Base-by-base conservation (phyloP, 2,888 invertebrate species). In the Euplagia quadripunctaria region DNA sequence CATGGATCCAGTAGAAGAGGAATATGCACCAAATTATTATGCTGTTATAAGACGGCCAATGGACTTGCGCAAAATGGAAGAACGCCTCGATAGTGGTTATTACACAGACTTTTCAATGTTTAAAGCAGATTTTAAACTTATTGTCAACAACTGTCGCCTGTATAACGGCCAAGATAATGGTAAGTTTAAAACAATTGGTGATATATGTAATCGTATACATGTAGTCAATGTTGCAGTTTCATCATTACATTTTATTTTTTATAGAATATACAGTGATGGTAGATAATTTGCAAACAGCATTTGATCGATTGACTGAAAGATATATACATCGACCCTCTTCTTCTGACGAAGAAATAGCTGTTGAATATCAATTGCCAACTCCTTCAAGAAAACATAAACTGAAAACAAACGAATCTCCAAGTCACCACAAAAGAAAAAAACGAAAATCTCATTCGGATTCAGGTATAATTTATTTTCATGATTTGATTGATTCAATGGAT, bases 141-240 rank as follows among this genome's bases (percentile, higher is more conserved):
- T 99, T 88, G 98, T 99, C 12, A 98, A 98, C 87, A 99, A 99
- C 91, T 99, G 99, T 91, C 96, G 98, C 70, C 96, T 98, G 71
- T 99, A 99, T 91, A 99, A 99, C 96, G 99, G 99, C 72, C 98
- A 98, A 84, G 98, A 98, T 87, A 99, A 98, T 96, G 99, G 99
- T 99, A 91, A 42, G 81, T 75, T 61, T 31, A 1, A 61, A 41
- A n/a, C 0, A 55, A 70, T 69, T 7, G 43, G 41, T 31, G 14
- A 65, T 66, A 46, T 43, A 68, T 0, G 66, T 17, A 14, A n/a
- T 11, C 11, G 4, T 8, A 4, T 43, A 42, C 42, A n/a, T 42
- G 31, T 9, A 64, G 16, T 11, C 17, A 43, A 42, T 43, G n/a
- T 42, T 9, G 1, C 42, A 3, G 2, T 9, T 0, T 64, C 0